Evolutionary conservation across 2,888 invertebrate species (phyloP).

Genomic region (Rhopalosiphum nymphaeae): DNA sequence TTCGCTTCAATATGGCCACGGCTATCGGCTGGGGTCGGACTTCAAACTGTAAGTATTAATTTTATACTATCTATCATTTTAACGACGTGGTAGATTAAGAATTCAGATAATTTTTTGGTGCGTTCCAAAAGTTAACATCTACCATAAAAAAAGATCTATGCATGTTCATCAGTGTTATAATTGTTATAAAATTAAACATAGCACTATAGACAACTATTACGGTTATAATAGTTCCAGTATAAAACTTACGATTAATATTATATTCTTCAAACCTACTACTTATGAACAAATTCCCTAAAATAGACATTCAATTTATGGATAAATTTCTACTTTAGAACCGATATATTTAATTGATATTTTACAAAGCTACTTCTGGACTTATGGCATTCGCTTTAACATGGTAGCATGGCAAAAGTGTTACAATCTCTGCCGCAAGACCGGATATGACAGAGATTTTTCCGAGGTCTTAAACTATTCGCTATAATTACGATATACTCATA

Average conservation of each 20-base stretch:
- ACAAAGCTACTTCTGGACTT: background rate
- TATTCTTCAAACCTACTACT: background rate
- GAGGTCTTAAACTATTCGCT: background rate
- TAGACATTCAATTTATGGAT: background rate
- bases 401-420: background rate
- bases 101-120: background rate
- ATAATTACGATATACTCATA: background rate
- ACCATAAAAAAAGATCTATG: background rate
- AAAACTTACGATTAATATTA: background rate
- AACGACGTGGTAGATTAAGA: background rate
- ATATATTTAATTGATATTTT: background rate
- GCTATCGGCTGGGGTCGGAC: constrained; percentile 78
- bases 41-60: constrained; percentile 67
- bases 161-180: background rate
- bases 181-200: background rate
- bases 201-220: background rate
- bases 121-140: background rate
- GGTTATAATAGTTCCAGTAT: background rate
- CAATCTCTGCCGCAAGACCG: background rate
- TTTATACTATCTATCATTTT: background rate
- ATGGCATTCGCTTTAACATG: background rate
- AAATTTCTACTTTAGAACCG: too few relatives aligned
- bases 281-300: background rate
- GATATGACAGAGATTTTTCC: background rate
- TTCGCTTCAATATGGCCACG: constrained; percentile 70